These are phyloP conservation scores for Saccostrea glomerata DNA, from an alignment of 1,140 invertebrate species.

Conservation along the genomic window DNA sequence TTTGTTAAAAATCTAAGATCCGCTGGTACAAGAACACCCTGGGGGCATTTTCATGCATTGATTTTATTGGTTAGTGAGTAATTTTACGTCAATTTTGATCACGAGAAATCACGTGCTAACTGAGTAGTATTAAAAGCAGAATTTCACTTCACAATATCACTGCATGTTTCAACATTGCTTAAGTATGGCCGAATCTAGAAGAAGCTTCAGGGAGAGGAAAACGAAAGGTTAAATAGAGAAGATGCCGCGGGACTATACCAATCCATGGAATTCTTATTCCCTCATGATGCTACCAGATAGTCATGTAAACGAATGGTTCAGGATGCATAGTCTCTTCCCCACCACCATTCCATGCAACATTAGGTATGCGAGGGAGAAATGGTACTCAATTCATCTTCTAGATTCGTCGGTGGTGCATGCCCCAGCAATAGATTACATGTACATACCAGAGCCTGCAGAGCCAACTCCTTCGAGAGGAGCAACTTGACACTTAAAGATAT, in stretches of 20 bases:
- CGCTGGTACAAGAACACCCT: too few relatives aligned
- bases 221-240: neutral
- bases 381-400: neutral
- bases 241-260: neutral
- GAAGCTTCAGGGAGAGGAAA: neutral
- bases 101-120: too few relatives aligned
- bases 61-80: too few relatives aligned
- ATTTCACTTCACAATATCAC: too few relatives aligned
- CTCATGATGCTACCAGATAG: neutral
- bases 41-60: too few relatives aligned
- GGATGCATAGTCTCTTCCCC: neutral
- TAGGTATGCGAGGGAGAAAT: neutral
- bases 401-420: neutral
- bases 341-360: slow-evolving; percentile 18
- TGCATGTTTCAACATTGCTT: neutral
- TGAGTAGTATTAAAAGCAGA: too few relatives aligned
- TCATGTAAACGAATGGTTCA: neutral
- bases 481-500: slow-evolving; percentile 18
- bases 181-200: neutral
- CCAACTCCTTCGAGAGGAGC: slow-evolving; percentile 12
- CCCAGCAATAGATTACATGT: neutral
- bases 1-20: too few relatives aligned
- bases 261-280: slow-evolving; percentile 16
- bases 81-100: too few relatives aligned
- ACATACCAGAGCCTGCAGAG: neutral